A percentile compares a stretch with the other conserved stretches of the same genome.
Evolutionary conservation across 2,113 vertebrate species (phyloP).

Genomic region (Embiotoca jacksoni): DNA sequence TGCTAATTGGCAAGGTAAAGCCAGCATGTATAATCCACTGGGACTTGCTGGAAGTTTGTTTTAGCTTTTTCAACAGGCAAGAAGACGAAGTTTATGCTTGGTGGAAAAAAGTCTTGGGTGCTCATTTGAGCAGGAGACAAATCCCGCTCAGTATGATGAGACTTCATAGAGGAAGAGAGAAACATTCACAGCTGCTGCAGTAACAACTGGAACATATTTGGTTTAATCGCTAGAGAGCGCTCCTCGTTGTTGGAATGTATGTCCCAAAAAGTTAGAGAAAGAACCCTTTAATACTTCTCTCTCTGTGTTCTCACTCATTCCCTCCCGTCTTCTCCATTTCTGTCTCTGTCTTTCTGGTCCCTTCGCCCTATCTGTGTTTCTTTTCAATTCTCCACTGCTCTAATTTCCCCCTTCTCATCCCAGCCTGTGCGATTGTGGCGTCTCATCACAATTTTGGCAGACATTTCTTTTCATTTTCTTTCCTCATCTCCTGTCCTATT

Average conservation of each 20-base stretch:
- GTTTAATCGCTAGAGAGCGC: slow-evolving; percentile 7
- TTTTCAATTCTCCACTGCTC: slow-evolving; percentile 66
- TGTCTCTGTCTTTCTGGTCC: slow-evolving; percentile 24
- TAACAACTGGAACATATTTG: neutral
- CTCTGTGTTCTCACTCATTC: slow-evolving; percentile 25
- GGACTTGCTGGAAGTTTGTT: slow-evolving; percentile 30
- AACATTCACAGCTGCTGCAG: neutral
- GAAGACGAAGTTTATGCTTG: slow-evolving; percentile 20
- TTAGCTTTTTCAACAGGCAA: slow-evolving; percentile 20
- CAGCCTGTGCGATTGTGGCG: slow-evolving; percentile 51
- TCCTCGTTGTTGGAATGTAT: neutral
- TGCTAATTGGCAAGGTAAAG: slow-evolving; percentile 50
- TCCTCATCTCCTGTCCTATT: slow-evolving; percentile 77
- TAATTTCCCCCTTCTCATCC: slow-evolving; percentile 66
- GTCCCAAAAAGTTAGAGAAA: slow-evolving; percentile 38
- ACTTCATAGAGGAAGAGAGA: neutral
- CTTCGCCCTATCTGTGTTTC: slow-evolving; percentile 47
- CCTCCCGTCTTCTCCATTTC: slow-evolving; percentile 39
- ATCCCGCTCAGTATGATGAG: slow-evolving; percentile 20
- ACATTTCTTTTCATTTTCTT: slow-evolving; percentile 76
- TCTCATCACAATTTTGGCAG: slow-evolving; percentile 77
- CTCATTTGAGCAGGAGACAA: slow-evolving; percentile 36
- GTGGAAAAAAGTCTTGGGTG: slow-evolving; percentile 22
- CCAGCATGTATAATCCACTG: slow-evolving; percentile 59
- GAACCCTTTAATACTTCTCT: slow-evolving; percentile 23